Base-by-base conservation (phyloP, 2,888 invertebrate species). In the Andrena dorsata region DNA sequence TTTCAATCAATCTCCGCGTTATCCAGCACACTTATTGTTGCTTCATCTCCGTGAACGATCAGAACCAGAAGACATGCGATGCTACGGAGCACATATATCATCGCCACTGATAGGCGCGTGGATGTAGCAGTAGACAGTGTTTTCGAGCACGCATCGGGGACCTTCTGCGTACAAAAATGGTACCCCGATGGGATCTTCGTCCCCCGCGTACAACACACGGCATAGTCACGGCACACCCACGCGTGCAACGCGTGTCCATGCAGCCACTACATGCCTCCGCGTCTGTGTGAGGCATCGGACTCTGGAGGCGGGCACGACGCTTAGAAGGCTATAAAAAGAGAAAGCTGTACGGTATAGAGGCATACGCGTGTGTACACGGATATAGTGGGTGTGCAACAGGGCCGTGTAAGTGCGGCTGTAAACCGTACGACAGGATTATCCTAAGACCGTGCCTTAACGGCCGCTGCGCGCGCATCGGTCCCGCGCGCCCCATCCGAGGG, bases 271-370 rank as follows among this genome's bases (percentile, higher is more conserved):
- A 65, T 56, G 73, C 20, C 70, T 64, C 65, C 13, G 76, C 49
- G 56, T 68, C 73, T 77, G 86, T 80, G 82, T 79, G 2, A 69
- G 73, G 73, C 69, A 77, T 80, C 66, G 81, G 65, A 66, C 82
- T 79, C 73, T 23, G 85, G 82, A 88, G 91, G 87, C 87, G 90
- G 87, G 79, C 69, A 83, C 81, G 83, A 78, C 89, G 89, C 89
- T 88, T 88, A 88, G 87, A 89, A 89, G 89, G 88, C 91, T 91
- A 91, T 92, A 92, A 92, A 92, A 92, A 92, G 92, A 92, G 92
- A 92, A 92, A 92, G 92, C 90, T 76, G 81, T 80, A 79, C 82
- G 76, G 75, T 78, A 83, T 85, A 72, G 75, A 78, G 69, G 64
- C 76, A 69, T 66, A 71, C 66, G 70, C 16, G 30, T 60, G 28